These are phyloP conservation scores for Aspidiotus destructor DNA, from an alignment of 2,888 invertebrate genomes.

Conservation along the genomic window DNA sequence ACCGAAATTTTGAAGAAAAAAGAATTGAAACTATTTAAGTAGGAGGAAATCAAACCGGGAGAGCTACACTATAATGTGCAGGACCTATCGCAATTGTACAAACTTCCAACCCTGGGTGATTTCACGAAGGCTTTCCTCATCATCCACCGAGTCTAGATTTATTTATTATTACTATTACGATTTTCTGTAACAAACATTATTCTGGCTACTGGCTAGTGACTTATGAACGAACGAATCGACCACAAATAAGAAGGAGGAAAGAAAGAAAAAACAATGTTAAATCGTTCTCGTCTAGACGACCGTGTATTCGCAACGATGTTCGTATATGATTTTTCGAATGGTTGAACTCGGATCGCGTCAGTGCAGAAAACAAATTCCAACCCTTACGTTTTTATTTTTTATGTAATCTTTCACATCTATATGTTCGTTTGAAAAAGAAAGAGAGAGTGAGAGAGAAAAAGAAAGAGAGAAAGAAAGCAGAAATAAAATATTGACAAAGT, in stretches of 20 bases:
- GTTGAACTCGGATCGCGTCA: background rate
- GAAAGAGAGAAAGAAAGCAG: conserved; percentile 3
- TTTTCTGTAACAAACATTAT: too few species aligned
- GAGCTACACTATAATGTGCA: too few species aligned
- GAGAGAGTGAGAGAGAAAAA: conserved; percentile 1
- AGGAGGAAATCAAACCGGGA: too few species aligned
- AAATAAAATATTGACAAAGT: conserved; percentile 32
- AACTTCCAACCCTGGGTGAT: too few species aligned
- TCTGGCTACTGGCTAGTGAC: too few species aligned
- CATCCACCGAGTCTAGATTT: too few species aligned
- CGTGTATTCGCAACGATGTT: background rate
- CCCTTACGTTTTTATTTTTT: background rate
- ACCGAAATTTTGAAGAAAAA: too few species aligned
- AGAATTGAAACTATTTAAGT: too few species aligned
- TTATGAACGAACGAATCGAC: too few species aligned
- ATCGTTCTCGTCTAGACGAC: background rate
- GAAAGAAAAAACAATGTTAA: background rate
- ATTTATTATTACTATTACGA: too few species aligned
- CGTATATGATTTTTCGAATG: background rate
- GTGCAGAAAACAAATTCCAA: background rate
- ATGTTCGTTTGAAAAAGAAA: background rate
- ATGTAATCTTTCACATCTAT: background rate
- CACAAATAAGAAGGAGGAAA: background rate
- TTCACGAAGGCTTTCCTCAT: too few species aligned
- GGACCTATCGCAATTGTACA: too few species aligned